Evolutionary conservation across 2,113 vertebrate genomes (phyloP).

Genomic region (Callipepla californica): DNA sequence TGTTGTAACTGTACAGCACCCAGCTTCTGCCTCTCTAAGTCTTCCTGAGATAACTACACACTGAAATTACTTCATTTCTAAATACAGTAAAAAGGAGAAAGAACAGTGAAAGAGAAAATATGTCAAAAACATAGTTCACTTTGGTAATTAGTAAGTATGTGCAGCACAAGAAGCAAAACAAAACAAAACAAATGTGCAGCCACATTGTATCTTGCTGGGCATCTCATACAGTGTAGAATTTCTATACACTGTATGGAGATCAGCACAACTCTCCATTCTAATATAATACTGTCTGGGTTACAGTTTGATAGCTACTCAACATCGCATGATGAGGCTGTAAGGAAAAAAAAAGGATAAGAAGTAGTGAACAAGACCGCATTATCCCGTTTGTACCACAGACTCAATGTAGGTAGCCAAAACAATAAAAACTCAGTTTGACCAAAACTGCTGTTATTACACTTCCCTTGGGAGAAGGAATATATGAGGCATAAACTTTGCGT

Average conservation of each 20-base stretch:
- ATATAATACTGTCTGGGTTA: neutral
- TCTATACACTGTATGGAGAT: neutral
- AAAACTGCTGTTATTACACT: neutral
- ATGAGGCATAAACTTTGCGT: neutral
- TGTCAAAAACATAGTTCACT: neutral
- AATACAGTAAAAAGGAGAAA: neutral
- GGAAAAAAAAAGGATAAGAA: neutral
- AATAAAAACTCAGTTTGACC: neutral
- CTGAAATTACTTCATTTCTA: neutral
- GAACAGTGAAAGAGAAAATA: neutral
- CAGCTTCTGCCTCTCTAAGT: neutral
- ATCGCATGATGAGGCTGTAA: rapidly evolving
- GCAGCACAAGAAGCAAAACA: neutral
- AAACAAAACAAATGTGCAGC: neutral
- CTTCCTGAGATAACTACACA: neutral
- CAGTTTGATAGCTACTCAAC: neutral
- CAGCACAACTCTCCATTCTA: neutral
- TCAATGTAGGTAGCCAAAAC: neutral
- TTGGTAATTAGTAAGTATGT: neutral
- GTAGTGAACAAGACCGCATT: neutral
- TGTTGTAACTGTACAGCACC: rapidly evolving
- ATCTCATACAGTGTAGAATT: neutral
- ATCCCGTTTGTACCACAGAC: neutral
- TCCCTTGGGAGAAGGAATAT: neutral
- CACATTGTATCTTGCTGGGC: neutral